Conservation (phyloP, 2,797 vertebrate genomes). For the Centropyge bicolor region DNA sequence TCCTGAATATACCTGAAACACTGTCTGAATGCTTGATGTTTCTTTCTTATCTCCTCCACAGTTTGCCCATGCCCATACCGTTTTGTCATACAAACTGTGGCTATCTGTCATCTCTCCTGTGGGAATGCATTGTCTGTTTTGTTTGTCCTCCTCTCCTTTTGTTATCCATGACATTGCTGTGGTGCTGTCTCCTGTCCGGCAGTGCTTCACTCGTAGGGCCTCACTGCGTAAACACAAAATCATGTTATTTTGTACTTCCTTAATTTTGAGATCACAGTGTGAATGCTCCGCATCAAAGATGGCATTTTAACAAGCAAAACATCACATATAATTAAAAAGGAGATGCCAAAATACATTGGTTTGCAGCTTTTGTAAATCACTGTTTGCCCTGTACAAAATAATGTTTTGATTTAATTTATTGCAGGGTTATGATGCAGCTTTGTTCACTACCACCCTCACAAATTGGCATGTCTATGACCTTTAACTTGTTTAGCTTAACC, state of each 20-base stretch:
- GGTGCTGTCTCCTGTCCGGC: not conserved
- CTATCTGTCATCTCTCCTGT: conserved; percentile 51
- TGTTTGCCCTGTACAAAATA: not conserved
- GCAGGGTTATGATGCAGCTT: conserved; percentile 20
- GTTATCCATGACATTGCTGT: conserved; percentile 30
- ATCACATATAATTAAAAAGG: not conserved
- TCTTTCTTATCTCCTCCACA: conserved; percentile 18
- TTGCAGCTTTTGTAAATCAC: conserved; percentile 7
- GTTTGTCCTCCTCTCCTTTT: conserved; percentile 30
- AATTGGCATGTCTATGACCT: conserved; percentile 41
- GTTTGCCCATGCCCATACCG: conserved; percentile 26
- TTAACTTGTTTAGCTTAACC: conserved; percentile 48
- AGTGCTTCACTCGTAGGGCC: not conserved
- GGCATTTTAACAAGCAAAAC: conserved; percentile 11
- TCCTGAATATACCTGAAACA: conserved; percentile 42
- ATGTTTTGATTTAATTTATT: conserved; percentile 17
- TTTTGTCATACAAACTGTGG: conserved; percentile 33
- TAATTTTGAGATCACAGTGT: not conserved
- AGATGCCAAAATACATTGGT: not conserved
- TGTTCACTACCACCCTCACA: conserved; percentile 23
- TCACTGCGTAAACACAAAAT: not conserved
- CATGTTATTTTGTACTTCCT: not conserved
- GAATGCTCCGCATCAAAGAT: not conserved
- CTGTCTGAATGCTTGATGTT: conserved; percentile 30
- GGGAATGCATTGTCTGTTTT: conserved; percentile 16